Conservation (phyloP, 2,113 vertebrate species). For the Cololabis saira region DNA sequence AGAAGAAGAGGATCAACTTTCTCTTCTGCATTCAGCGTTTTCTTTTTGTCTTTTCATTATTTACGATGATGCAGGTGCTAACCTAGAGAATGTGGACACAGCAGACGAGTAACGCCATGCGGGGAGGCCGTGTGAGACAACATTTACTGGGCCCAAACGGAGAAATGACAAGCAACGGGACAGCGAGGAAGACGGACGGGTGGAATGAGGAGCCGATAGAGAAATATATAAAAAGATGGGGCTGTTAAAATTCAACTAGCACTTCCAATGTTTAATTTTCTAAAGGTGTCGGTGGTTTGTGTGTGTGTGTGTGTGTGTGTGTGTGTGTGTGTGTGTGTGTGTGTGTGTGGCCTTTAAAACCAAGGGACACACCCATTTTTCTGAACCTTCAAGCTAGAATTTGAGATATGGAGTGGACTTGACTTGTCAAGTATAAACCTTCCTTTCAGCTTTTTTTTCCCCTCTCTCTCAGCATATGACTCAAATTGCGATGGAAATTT, state of each 20-base stretch:
- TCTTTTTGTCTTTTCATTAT: slow-evolving; percentile 54
- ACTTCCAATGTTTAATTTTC: no score
- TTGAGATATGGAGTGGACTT: not conserved
- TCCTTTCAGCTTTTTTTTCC: not conserved
- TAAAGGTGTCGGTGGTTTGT: not conserved
- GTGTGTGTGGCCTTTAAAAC: not conserved
- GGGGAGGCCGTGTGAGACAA: slow-evolving; percentile 8
- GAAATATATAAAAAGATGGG: slow-evolving; percentile 5
- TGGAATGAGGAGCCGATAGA: not conserved
- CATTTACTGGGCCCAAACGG: no score
- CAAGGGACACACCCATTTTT: slow-evolving; percentile 12
- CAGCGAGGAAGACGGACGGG: not conserved
- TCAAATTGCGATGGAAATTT: not conserved
- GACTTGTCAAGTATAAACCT: not conserved
- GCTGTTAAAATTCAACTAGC: no score
- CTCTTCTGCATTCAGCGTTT: slow-evolving; percentile 50
- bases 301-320: not conserved
- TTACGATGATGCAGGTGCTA: slow-evolving; percentile 36
- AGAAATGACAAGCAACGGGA: not conserved
- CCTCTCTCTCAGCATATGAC: no score
- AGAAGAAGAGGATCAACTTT: slow-evolving; percentile 2
- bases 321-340: not conserved
- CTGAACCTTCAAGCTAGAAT: slow-evolving; percentile 17
- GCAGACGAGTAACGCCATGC: slow-evolving; percentile 22
- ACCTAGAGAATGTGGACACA: slow-evolving; percentile 27